Percentiles rank a stretch among this genome's conserved stretches.
Conservation (phyloP, 1,140 invertebrate genomes). For the Macrostomum lignano region DNA sequence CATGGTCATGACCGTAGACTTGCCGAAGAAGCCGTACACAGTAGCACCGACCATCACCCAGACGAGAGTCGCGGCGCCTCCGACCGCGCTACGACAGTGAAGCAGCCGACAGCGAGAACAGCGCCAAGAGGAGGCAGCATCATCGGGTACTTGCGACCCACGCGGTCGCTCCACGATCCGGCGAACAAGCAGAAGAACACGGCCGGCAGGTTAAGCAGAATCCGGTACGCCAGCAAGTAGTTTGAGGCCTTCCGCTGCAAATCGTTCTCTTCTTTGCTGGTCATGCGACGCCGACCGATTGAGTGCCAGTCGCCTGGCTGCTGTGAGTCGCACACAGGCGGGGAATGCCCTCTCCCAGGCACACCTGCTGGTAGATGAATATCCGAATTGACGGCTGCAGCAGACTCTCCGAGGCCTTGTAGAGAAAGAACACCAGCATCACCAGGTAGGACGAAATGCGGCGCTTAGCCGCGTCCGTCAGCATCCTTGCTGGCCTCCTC, state of each 20-base stretch:
- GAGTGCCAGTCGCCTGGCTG: too few relatives aligned
- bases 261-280: too few relatives aligned
- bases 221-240: slow-evolving; percentile 17
- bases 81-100: slow-evolving; percentile 9
- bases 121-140: slow-evolving; percentile 19
- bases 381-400: too few relatives aligned
- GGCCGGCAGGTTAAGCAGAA: slow-evolving; percentile 21
- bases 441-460: too few relatives aligned
- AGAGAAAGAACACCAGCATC: too few relatives aligned
- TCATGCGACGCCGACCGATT: too few relatives aligned
- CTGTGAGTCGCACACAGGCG: too few relatives aligned
- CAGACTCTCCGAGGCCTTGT: too few relatives aligned
- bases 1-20: slow-evolving; percentile 23
- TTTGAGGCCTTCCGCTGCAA: slow-evolving; percentile 13
- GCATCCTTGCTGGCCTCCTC: too few relatives aligned
- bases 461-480: too few relatives aligned
- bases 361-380: too few relatives aligned
- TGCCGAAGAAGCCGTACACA: slow-evolving; percentile 17
- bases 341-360: too few relatives aligned
- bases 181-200: slow-evolving; percentile 20
- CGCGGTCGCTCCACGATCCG: slow-evolving; percentile 22
- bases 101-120: slow-evolving; percentile 17
- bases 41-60: slow-evolving; percentile 14
- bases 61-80: slow-evolving; percentile 9
- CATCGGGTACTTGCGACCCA: slow-evolving; percentile 23